Evolutionary conservation across 1,140 invertebrate genomes (phyloP).

Genomic region (Drosophila sulfurigaster): DNA sequence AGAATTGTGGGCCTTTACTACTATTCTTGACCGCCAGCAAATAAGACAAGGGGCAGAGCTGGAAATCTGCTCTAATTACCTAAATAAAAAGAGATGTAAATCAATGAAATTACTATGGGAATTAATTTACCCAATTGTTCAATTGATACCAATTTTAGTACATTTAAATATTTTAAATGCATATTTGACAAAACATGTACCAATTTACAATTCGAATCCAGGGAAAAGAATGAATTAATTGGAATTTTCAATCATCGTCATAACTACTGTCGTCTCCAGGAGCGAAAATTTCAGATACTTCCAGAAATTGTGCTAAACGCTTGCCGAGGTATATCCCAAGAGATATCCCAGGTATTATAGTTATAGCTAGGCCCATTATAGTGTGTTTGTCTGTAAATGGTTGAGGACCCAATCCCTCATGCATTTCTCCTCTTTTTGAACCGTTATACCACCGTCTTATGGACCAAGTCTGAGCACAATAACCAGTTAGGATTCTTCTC

Average conservation of each 20-base stretch:
- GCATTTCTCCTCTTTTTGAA: neutral
- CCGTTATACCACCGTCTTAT: neutral
- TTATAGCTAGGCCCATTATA: neutral
- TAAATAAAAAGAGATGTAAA: no score
- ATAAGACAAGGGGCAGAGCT: no score
- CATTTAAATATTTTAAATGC: no score
- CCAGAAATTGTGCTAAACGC: conserved; percentile 50
- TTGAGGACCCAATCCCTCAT: conserved; percentile 4
- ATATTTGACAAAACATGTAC: no score
- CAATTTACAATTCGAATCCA: no score
- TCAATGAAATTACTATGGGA: no score
- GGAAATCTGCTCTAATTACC: no score
- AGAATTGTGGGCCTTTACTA: no score
- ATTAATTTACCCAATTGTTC: no score
- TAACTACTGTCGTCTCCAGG: conserved; percentile 32
- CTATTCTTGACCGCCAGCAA: no score
- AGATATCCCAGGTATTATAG: conserved; percentile 48
- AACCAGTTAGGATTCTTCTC: neutral
- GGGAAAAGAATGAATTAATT: neutral
- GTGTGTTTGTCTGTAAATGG: neutral
- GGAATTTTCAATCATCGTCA: conserved; percentile 36
- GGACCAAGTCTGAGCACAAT: neutral
- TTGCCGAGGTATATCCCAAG: conserved; percentile 46
- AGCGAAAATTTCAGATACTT: conserved; percentile 41
- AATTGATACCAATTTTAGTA: no score